Evolutionary conservation across 2,888 invertebrate species (phyloP), one percentile per base, ranked within the genome.

Genomic region (Oxystoma pomonae): DNA sequence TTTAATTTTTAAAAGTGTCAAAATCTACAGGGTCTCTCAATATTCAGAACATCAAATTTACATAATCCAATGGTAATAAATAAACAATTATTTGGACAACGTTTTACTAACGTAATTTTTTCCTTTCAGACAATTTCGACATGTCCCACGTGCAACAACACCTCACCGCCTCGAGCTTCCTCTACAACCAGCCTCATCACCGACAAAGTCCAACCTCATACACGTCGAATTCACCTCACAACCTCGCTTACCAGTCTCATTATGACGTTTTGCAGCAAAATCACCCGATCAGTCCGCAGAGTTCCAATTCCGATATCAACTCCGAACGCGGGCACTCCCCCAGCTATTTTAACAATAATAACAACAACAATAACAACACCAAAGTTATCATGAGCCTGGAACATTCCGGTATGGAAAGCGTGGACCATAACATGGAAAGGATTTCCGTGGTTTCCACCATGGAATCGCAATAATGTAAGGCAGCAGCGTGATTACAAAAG

Each of bases 201-300:
- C 72, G 74, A 57, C 63, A 75, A 60, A 78, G 81, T 65, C 78
- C 78, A 1, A 60, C 59, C 20, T n/a, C n/a, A n/a, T 80, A 77
- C 70, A 72, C 76, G 2, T 71, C 76, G 1, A 77, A 77, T 58
- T 67, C 74, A 51, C 66, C 65, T 72, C 77, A 21, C 73, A 75
- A 77, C 76, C 64, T 70, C 1, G 66, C 77, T n/a, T 74, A 76
- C 76, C 77, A 81, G 77, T 80, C 80, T 71, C 76, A 76, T 64
- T 76, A 76, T 67, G 78, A 76, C 20, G 71, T 77, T 20, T 70
- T 73, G 19, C 75, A 75, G 16, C 76, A 77, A 60, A 65, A 75
- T 5, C 76, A 73, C 55, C 77, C 78, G 12, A 35, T 35, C 35
- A 77, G 78, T 65, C 76, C 75, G 2, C 75, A 73, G 1, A 76